phyloP scores from a whole-genome alignment of 2,888 invertebrate species.

The Chrysopilus asiliformis region DNA sequence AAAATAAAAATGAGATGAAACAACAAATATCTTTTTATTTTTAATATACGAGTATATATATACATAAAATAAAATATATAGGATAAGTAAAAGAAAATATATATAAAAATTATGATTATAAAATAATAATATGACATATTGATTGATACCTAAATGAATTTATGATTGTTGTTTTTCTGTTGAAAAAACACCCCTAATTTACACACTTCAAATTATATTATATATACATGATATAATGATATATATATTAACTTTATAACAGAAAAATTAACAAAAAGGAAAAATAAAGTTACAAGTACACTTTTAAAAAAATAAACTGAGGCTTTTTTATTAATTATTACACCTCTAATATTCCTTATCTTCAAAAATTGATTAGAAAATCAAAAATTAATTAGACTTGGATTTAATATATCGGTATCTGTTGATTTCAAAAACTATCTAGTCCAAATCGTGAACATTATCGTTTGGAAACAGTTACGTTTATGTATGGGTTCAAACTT shows the following conservation, averaged over 20 bases:
- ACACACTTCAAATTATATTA: slow-evolving; percentile 16
- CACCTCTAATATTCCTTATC: no score
- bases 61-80: neutral
- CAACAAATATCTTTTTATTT: slow-evolving; percentile 11
- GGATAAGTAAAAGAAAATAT: neutral
- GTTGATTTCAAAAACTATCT: no score
- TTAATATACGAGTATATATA: slow-evolving; percentile 11
- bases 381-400: no score
- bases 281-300: slow-evolving; percentile 14
- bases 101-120: slow-evolving; percentile 1
- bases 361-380: no score
- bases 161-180: slow-evolving; percentile 20
- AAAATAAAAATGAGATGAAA: slow-evolving; percentile 4
- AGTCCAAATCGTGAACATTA: no score
- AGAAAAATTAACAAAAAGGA: slow-evolving; percentile 12
- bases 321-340: slow-evolving; percentile 6
- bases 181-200: slow-evolving; percentile 20
- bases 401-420: no score
- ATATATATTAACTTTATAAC: slow-evolving; percentile 14
- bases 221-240: slow-evolving; percentile 15
- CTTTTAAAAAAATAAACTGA: slow-evolving; percentile 14
- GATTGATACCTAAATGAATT: slow-evolving; percentile 15
- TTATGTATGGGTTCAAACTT: no score
- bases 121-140: slow-evolving; percentile 9
- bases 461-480: no score